Conservation (phyloP, 2,888 invertebrate genomes). For the Teleogryllus oceanicus region DNA sequence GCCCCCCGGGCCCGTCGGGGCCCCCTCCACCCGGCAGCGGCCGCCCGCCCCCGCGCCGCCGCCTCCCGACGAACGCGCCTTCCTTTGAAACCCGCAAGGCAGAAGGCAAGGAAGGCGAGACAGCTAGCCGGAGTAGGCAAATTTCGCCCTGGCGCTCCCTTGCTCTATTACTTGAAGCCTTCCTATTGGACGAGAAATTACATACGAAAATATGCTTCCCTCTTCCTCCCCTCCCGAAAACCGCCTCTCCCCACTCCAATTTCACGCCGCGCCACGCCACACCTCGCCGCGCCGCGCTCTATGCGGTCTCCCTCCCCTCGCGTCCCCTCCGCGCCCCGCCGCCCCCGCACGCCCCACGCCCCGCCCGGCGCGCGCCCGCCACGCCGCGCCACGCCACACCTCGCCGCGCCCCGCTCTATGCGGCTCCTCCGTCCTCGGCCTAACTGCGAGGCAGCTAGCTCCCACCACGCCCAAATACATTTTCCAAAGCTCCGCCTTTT, state of each 20-base stretch:
- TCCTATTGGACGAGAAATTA: constrained; percentile 32
- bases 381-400: neutral
- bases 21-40: neutral
- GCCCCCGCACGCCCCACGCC: neutral
- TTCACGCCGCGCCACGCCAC: neutral
- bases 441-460: neutral
- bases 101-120: constrained; percentile 11
- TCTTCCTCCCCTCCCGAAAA: neutral
- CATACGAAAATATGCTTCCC: constrained; percentile 30
- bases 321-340: neutral
- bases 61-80: neutral
- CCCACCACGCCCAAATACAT: constrained; percentile 9
- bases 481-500: neutral
- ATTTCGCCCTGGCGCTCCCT: constrained; percentile 25
- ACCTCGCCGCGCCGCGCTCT: neutral
- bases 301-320: neutral
- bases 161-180: constrained; percentile 30
- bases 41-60: neutral
- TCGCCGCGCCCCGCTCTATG: neutral
- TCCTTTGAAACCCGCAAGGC: constrained; percentile 3
- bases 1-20: neutral
- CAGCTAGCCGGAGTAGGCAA: constrained; percentile 20
- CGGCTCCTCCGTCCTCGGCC: neutral
- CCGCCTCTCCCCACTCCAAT: neutral
- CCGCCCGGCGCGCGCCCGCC: neutral